Evolutionary conservation across 2,113 vertebrate species (phyloP).

Genomic region (Chaetorhynchus papuensis): DNA sequence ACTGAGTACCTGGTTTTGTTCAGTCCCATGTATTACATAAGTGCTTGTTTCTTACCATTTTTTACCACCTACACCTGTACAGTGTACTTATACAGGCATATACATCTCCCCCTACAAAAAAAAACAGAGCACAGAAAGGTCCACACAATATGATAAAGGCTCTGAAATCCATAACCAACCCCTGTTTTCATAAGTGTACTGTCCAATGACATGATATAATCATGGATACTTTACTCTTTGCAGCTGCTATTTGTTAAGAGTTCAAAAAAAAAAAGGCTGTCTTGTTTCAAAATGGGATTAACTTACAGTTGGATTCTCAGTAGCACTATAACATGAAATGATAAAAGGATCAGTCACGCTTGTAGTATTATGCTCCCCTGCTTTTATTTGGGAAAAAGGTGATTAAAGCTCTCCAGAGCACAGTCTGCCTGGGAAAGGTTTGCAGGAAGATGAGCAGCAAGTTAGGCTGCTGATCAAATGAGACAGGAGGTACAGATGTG

Average conservation of each 20-base stretch:
- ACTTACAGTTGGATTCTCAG: neutral
- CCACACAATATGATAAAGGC: neutral
- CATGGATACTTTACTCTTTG: neutral
- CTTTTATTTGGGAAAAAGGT: slow-evolving; percentile 27
- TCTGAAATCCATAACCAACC: neutral
- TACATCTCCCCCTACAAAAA: neutral
- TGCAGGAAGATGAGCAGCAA: slow-evolving; percentile 4
- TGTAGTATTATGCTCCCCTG: neutral
- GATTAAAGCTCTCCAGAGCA: slow-evolving; percentile 11
- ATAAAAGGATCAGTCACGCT: slow-evolving; percentile 19
- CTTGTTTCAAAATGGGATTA: neutral
- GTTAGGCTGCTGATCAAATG: slow-evolving; percentile 4
- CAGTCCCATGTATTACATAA: neutral
- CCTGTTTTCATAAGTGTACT: neutral
- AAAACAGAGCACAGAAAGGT: neutral
- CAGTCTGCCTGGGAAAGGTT: neutral
- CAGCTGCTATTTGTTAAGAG: slow-evolving; percentile 12
- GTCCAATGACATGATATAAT: neutral
- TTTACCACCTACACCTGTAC: neutral
- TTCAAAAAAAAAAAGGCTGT: neutral
- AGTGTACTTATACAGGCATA: neutral
- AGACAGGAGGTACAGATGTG: neutral
- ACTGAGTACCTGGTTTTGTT: neutral
- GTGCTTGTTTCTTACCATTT: neutral
- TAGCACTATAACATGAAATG: neutral